Evolutionary conservation across 2,797 vertebrate genomes (phyloP), one percentile per base, ranked within the genome.

Genomic region (Diceros bicornis): DNA sequence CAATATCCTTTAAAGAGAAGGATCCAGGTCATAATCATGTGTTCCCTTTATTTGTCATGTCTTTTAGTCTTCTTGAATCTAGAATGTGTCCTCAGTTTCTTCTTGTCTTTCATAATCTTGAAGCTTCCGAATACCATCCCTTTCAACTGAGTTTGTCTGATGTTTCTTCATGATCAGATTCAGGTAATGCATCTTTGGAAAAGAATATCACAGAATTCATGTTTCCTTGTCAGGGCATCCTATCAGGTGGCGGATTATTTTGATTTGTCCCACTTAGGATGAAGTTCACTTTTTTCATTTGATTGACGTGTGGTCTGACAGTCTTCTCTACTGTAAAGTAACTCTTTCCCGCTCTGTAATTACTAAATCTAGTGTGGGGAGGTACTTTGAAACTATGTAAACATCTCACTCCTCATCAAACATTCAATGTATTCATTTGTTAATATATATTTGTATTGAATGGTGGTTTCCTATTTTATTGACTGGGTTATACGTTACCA

Each of bases 161-260:
- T 41, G 29, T 83, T 94, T 89, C 72, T 89, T 96, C 77, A 55
- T 14, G 18, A 79, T 84, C 75, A 92, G 34, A 71, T 61, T 72
- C 9, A 89, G 64, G 32, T 25, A 44, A 75, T 52, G 16, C 1
- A 55, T 52, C 72, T 96, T 94, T 27, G 34, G 34, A 86, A 89
- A 78, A 74, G 25, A 74, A 4, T 23, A 78, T 69, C 50, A 91
- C 12, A 72, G 7, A 82, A 77, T 47, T 68, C 47, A 37, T 1
- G 10, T 23, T 27, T 75, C 59, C 75, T 72, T 87, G 34, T 81
- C 37, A 44, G 81, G 18, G 1, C 1, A 62, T 7, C 57, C 57
- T 83, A 16, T 72, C 20, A 77, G 4, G 34, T 37, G 14, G 21
- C 18, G 34, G 20, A 41, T 23, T 66, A 12, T 66, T 69, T 91